These are phyloP conservation scores for Bombylius major DNA, from an alignment of 2,888 invertebrate genomes.

Conservation along the genomic window DNA sequence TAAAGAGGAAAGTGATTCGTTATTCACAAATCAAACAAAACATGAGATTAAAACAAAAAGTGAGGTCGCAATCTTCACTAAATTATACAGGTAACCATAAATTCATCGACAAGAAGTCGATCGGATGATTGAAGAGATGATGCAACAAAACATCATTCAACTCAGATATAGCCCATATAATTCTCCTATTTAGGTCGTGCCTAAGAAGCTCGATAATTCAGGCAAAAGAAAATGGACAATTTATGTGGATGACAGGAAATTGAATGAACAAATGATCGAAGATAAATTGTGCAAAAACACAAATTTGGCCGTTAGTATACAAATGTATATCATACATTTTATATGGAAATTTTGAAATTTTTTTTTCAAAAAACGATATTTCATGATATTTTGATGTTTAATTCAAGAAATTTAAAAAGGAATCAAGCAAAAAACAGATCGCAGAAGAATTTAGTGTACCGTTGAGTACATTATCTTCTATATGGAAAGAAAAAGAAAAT, in stretches of 20 bases:
- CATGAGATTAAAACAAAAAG: constrained; percentile 5
- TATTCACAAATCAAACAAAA: not conserved
- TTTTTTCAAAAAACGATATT: no score
- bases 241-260: constrained; percentile 2
- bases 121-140: constrained; percentile 12
- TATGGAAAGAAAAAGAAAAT: not conserved
- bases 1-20: not conserved
- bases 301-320: no score
- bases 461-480: not conserved
- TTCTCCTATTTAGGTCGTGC: constrained; percentile 18
- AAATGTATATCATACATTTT: no score
- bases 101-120: constrained; percentile 11
- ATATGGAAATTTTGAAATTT: no score
- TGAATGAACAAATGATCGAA: constrained; percentile 14
- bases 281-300: no score
- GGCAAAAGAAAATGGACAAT: constrained; percentile 4
- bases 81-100: constrained; percentile 11
- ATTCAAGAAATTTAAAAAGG: not conserved
- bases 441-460: not conserved
- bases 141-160: constrained; percentile 16
- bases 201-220: constrained; percentile 12
- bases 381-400: no score
- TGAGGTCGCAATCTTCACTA: constrained; percentile 7
- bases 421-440: not conserved
- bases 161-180: constrained; percentile 16